phyloP scores from a whole-genome alignment of 92 coral and sea anemone genomes.

The Micromussa lordhowensis region DNA sequence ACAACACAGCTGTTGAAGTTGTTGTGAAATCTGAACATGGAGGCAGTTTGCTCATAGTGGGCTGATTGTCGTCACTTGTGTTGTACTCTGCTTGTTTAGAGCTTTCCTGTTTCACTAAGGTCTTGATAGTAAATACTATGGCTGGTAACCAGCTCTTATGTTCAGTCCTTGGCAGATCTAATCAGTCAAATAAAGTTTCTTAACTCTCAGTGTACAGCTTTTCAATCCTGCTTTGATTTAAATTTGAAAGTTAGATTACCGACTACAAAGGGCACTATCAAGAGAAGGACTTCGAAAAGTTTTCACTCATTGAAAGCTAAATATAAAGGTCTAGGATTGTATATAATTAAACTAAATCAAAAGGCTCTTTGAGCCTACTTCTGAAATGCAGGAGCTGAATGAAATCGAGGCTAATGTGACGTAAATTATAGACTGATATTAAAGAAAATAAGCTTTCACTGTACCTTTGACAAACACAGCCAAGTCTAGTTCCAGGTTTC shows the following conservation, averaged over 20 bases:
- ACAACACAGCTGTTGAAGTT: constrained; percentile 79
- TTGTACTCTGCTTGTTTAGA: constrained; percentile 19
- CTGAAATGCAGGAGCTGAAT: too few species aligned
- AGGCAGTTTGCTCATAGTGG: constrained; percentile 55
- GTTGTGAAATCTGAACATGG: constrained; percentile 91
- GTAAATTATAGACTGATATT: too few species aligned
- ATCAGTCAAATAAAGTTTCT: not conserved
- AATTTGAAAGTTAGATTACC: too few species aligned
- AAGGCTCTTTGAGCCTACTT: too few species aligned
- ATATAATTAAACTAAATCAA: too few species aligned
- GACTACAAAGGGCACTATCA: too few species aligned
- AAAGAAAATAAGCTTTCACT: not conserved
- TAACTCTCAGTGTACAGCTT: too few species aligned
- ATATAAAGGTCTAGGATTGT: too few species aligned
- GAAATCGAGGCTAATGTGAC: too few species aligned
- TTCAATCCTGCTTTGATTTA: too few species aligned
- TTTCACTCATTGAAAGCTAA: too few species aligned
- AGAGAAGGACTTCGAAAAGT: too few species aligned
- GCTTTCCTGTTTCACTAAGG: constrained; percentile 81
- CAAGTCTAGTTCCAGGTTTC: constrained; percentile 76
- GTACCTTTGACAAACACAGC: constrained; percentile 93
- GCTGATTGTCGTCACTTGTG: constrained; percentile 9
- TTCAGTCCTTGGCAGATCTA: constrained; percentile 94
- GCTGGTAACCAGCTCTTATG: constrained; percentile 99
- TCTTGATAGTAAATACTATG: constrained; percentile 88